A percentile compares a stretch with the other conserved stretches of the same genome.
These are phyloP conservation scores for Beroe ovata DNA, from an alignment of 37 sponge, comb jelly and placozoan species.

Conservation along the genomic window DNA sequence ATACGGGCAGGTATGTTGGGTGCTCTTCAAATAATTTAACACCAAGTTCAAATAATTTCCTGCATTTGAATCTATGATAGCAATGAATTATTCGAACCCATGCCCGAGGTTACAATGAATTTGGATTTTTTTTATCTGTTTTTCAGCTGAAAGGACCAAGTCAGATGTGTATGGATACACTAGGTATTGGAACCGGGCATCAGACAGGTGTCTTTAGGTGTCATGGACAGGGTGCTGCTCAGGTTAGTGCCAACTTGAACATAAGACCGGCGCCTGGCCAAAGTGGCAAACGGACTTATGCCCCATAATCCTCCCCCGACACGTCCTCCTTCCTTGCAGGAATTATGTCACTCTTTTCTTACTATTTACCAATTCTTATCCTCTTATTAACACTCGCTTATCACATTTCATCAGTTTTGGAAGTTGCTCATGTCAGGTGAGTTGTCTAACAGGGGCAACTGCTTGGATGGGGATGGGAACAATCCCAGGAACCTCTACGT, in stretches of 20 bases:
- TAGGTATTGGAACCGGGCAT: neutral
- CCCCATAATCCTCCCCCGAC: neutral
- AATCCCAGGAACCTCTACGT: conserved; percentile 36
- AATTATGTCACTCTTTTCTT: neutral
- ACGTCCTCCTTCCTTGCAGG: neutral
- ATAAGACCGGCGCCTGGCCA: no score
- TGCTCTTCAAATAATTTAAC: no score
- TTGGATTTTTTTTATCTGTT: no score
- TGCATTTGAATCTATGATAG: no score
- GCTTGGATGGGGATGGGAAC: conserved; percentile 32
- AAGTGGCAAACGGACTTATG: no score
- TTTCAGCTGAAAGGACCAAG: conserved; percentile 34
- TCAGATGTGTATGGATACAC: conserved; percentile 26
- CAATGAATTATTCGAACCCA: no score
- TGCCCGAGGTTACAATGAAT: no score
- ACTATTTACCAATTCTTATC: neutral
- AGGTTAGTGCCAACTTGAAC: conserved; percentile 1
- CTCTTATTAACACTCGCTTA: neutral
- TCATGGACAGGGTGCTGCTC: conserved; percentile 15
- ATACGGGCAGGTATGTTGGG: conserved; percentile 38
- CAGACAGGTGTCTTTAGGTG: conserved; percentile 33
- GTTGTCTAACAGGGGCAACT: neutral
- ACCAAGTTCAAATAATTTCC: no score
- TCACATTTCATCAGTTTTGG: conserved; percentile 18
- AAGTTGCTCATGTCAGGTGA: conserved; percentile 39